Evolutionary conservation across 2,113 vertebrate species (phyloP).

Genomic region (Serinus canaria): DNA sequence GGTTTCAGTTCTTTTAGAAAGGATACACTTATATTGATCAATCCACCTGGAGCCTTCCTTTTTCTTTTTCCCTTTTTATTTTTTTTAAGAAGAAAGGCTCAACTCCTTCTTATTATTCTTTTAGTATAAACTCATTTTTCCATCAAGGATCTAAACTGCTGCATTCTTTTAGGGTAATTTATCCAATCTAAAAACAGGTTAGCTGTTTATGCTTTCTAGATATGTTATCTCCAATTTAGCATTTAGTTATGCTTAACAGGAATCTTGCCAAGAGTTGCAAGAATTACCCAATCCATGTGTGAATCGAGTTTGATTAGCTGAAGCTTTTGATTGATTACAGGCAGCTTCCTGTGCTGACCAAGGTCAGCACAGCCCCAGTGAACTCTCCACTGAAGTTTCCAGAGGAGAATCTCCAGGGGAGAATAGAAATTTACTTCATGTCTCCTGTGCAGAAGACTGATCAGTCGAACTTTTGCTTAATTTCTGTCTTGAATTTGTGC

Average conservation of each 20-base stretch:
- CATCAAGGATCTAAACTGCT: not conserved
- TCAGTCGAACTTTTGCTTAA: not conserved
- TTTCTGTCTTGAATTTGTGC: not conserved
- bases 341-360: not conserved
- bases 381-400: not conserved
- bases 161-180: not conserved
- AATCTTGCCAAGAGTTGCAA: not conserved
- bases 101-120: not conserved
- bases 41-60: not conserved
- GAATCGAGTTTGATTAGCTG: not conserved
- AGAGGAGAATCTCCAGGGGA: not conserved
- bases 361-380: not conserved
- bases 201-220: not conserved
- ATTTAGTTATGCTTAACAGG: not conserved
- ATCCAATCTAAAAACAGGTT: not conserved
- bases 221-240: not conserved
- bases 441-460: not conserved
- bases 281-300: not conserved
- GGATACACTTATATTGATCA: not conserved
- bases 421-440: not conserved
- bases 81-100: not conserved
- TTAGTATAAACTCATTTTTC: not conserved
- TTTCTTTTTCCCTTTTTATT: too few relatives aligned
- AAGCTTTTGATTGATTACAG: not conserved
- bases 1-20: not conserved